A percentile compares a stretch with the other conserved stretches of the same genome.
These are phyloP conservation scores for Epinephelus malabaricus DNA, from an alignment of 2,797 vertebrate species.

Conservation along the genomic window DNA sequence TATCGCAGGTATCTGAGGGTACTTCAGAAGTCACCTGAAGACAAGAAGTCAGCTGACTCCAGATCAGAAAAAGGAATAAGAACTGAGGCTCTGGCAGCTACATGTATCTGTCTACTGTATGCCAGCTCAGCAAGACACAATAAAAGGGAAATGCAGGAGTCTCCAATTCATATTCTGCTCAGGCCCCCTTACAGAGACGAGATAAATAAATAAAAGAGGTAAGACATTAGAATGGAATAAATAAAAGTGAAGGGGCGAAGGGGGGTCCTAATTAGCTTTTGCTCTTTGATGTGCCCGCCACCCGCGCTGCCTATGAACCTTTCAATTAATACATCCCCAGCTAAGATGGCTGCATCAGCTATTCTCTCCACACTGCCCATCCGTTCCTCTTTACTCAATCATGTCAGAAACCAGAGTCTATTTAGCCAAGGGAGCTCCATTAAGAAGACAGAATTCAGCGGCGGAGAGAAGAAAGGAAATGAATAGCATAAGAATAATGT, in stretches of 20 bases:
- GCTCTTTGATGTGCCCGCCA: conserved; percentile 83
- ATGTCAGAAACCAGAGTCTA: conserved; percentile 74
- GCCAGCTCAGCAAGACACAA: conserved; percentile 68
- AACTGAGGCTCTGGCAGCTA: conserved; percentile 34
- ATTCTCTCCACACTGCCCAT: conserved; percentile 71
- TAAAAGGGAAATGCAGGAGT: conserved; percentile 33
- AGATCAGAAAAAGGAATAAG: conserved; percentile 18
- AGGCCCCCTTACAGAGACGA: conserved; percentile 47
- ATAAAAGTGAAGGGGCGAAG: conserved; percentile 73
- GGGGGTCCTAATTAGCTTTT: conserved; percentile 84
- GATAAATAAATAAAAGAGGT: conserved; percentile 78
- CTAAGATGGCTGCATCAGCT: conserved; percentile 83
- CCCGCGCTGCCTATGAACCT: conserved; percentile 79
- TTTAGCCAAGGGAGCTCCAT: conserved; percentile 80
- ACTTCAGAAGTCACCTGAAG: conserved; percentile 24
- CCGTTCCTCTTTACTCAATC: conserved; percentile 77
- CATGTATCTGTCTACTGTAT: conserved; percentile 56
- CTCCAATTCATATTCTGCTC: conserved; percentile 73
- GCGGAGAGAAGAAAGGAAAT: conserved; percentile 50
- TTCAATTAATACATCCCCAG: conserved; percentile 83
- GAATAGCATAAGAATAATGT: conserved; percentile 63
- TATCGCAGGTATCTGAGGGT: conserved; percentile 25
- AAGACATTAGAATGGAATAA: conserved; percentile 81
- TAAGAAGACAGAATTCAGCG: conserved; percentile 69
- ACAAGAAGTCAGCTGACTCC: conserved; percentile 15